Conservation (phyloP, 2,797 vertebrate species). For the Lophotriccus pileatus region DNA sequence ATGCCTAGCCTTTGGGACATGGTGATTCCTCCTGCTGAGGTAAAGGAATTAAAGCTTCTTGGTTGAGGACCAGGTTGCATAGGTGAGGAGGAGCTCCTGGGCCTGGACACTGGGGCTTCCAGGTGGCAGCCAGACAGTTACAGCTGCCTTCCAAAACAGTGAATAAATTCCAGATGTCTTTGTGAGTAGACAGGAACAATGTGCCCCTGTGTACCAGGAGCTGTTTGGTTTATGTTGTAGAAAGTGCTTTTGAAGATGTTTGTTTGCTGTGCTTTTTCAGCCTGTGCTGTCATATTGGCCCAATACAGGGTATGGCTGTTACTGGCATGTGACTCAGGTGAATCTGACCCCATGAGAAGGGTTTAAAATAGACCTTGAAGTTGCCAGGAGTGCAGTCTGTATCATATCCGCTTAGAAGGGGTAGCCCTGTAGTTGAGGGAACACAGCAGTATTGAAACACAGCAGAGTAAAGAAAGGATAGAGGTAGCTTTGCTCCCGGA, state of each 20-base stretch:
- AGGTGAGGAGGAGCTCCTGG: not conserved
- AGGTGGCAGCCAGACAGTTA: not conserved
- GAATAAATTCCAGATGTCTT: not conserved
- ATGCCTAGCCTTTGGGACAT: not conserved
- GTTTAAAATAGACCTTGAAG: not conserved
- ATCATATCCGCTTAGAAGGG: fast-evolving
- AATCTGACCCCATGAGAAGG: not conserved
- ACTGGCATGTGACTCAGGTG: not conserved
- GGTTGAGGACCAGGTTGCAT: not conserved
- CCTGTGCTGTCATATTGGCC: not conserved
- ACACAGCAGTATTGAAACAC: not conserved
- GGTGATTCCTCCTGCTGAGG: not conserved
- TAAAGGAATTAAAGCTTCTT: not conserved
- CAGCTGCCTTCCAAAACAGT: not conserved
- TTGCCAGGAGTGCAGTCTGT: not conserved
- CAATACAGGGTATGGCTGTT: not conserved
- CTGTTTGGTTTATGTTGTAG: not conserved
- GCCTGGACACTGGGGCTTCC: too few relatives aligned
- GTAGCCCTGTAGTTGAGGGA: not conserved
- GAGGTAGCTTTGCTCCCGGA: not conserved
- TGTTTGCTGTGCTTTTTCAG: not conserved
- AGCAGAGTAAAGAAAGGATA: not conserved
- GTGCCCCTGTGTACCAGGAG: not conserved
- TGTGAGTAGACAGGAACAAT: not conserved
- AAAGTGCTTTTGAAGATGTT: not conserved